Evolutionary conservation across 2,113 vertebrate species (phyloP).

Genomic region (Ageneiosus marmoratus): DNA sequence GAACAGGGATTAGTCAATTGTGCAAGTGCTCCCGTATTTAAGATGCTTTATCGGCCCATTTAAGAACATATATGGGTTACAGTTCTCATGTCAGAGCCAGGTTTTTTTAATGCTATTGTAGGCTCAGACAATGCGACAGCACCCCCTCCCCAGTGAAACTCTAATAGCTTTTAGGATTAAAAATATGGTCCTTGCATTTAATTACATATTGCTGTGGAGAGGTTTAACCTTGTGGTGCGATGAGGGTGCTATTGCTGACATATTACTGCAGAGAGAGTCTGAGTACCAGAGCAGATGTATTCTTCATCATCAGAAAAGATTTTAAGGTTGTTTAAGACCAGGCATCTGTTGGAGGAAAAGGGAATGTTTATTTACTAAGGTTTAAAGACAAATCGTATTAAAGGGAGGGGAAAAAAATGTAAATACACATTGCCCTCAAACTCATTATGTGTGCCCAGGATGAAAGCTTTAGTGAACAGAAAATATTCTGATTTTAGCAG

Average conservation of each 20-base stretch:
- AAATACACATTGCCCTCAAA: not conserved
- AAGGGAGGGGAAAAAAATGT: too few relatives aligned
- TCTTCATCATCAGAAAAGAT: slow-evolving; percentile 41
- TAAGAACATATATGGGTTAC: slow-evolving; percentile 67
- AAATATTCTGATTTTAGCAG: too few relatives aligned
- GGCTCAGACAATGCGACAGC: slow-evolving; percentile 71
- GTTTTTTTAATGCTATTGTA: slow-evolving; percentile 48
- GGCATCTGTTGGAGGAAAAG: slow-evolving; percentile 40
- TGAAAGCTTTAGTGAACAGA: not conserved
- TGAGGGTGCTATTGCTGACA: slow-evolving; percentile 39
- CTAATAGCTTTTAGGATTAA: slow-evolving; percentile 79
- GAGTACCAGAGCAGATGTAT: slow-evolving; percentile 45
- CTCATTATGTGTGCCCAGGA: not conserved
- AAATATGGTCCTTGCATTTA: slow-evolving; percentile 78
- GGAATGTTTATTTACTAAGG: slow-evolving; percentile 16
- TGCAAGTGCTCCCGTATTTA: slow-evolving; percentile 70
- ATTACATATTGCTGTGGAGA: slow-evolving; percentile 76
- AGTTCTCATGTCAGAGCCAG: slow-evolving; percentile 30
- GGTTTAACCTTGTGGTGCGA: slow-evolving; percentile 61
- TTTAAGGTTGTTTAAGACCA: slow-evolving; percentile 40
- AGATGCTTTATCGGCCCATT: slow-evolving; percentile 74
- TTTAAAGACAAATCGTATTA: slow-evolving; percentile 4
- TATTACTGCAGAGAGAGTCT: slow-evolving; percentile 24
- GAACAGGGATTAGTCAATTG: slow-evolving; percentile 61
- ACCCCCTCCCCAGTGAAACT: slow-evolving; percentile 66